A percentile compares a stretch with the other conserved stretches of the same genome.
Evolutionary conservation across 2,113 vertebrate species (phyloP).

Genomic region (Eulacestoma nigropectus): DNA sequence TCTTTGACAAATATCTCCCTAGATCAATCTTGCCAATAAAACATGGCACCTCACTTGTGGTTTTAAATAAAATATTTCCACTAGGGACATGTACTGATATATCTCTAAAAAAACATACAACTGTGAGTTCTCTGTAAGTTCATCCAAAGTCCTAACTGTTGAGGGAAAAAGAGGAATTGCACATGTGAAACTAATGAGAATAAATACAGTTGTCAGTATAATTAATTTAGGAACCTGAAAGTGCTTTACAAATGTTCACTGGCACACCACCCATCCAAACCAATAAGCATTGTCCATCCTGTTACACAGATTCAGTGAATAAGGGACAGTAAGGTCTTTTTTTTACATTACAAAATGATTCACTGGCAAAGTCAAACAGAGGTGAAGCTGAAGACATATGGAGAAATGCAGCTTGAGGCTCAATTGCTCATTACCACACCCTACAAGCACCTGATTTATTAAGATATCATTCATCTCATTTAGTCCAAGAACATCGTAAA

Average conservation of each 20-base stretch:
- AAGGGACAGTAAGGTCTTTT: not conserved
- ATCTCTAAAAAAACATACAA: not conserved
- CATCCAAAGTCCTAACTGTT: not conserved
- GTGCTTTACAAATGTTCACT: not conserved
- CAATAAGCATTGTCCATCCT: not conserved
- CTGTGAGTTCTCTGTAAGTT: not conserved
- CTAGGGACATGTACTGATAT: not conserved
- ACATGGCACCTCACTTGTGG: not conserved
- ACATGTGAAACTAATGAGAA: not conserved
- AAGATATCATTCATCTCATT: not conserved
- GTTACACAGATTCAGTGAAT: not conserved
- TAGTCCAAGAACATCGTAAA: rapidly evolving
- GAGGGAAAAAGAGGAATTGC: not conserved
- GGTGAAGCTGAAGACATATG: not conserved
- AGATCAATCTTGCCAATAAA: not conserved
- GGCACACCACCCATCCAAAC: not conserved
- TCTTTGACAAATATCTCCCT: not conserved
- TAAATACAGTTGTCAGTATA: not conserved
- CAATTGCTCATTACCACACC: not conserved
- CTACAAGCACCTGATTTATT: not conserved
- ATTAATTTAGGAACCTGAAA: not conserved
- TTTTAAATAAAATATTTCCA: not conserved
- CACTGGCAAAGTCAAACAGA: not conserved
- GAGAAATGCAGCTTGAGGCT: not conserved
- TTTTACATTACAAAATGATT: not conserved